These are phyloP conservation scores for Acrocephalus scirpaceus DNA, from an alignment of 2,797 vertebrate species.

Conservation along the genomic window DNA sequence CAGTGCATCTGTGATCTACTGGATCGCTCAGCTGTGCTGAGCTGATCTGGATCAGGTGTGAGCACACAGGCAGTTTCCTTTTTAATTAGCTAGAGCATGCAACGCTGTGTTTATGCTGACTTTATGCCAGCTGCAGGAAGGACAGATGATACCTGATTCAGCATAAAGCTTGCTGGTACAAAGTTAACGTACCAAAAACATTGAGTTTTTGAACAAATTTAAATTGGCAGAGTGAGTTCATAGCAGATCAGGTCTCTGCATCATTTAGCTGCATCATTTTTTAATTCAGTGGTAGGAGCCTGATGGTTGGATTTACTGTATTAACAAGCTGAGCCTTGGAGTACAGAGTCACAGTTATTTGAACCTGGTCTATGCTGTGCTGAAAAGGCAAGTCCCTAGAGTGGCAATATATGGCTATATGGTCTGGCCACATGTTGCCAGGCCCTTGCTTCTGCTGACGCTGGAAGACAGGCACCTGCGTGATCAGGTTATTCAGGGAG, in stretches of 20 bases:
- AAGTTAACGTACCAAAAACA: conserved; percentile 54
- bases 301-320: background rate
- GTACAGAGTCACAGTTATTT: background rate
- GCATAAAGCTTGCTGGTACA: conserved; percentile 58
- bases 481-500: background rate
- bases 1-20: conserved; percentile 26
- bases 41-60: conserved; percentile 24
- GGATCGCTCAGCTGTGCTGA: conserved; percentile 36
- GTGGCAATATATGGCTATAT: background rate
- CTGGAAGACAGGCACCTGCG: background rate
- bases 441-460: background rate
- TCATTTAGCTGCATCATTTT: conserved; percentile 49
- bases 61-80: conserved; percentile 20
- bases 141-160: conserved; percentile 70
- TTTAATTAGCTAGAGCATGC: conserved; percentile 29
- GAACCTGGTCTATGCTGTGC: background rate
- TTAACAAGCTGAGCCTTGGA: conserved; percentile 25
- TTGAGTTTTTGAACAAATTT: conserved; percentile 31
- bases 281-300: background rate
- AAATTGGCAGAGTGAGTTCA: conserved; percentile 33
- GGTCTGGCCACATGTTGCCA: background rate
- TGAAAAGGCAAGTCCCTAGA: background rate
- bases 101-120: conserved; percentile 22
- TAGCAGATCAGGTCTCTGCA: conserved; percentile 19
- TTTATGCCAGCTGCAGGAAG: conserved; percentile 57